Conservation (phyloP, 1,140 invertebrate species). For the Drosophila santomea region DNA sequence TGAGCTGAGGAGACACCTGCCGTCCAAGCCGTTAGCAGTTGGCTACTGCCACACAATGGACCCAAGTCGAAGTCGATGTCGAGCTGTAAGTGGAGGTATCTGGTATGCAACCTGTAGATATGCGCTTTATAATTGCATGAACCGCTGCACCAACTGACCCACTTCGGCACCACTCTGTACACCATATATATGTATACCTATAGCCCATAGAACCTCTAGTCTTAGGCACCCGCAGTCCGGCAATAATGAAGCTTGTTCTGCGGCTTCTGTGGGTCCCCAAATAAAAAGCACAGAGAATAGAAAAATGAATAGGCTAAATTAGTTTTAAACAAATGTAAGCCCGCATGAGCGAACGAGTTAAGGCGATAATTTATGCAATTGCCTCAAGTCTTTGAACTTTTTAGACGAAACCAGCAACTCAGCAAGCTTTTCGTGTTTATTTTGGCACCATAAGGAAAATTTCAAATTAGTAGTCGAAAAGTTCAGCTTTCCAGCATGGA, state of each 20-base stretch:
- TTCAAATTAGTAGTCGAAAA: conserved; percentile 9
- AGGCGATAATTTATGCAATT: conserved; percentile 59
- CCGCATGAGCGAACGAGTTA: conserved; percentile 16
- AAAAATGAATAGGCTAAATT: conserved; percentile 20
- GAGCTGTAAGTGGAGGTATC: conserved; percentile 22
- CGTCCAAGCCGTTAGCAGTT: conserved; percentile 65
- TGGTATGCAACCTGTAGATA: conserved; percentile 51
- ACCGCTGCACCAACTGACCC: conserved; percentile 65
- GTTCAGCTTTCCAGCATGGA: conserved; percentile 15
- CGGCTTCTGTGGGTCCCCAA: conserved; percentile 36
- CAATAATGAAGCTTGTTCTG: conserved; percentile 13
- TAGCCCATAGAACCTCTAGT: conserved; percentile 1
- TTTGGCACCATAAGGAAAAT: conserved; percentile 2
- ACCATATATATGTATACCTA: not conserved
- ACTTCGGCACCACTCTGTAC: conserved; percentile 46
- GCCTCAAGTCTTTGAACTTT: conserved; percentile 51
- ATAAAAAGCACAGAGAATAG: conserved; percentile 24
- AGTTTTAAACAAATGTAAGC: conserved; percentile 23
- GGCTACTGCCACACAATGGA: conserved; percentile 62
- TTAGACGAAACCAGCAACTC: conserved; percentile 33
- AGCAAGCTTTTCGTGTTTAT: conserved; percentile 25
- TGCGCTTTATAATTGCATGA: conserved; percentile 75
- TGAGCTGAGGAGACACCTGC: conserved; percentile 62
- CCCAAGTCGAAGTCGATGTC: conserved; percentile 28
- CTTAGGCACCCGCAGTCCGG: conserved; percentile 24